phyloP scores from a whole-genome alignment of 1,140 invertebrate genomes.

The Maniola jurtina region DNA sequence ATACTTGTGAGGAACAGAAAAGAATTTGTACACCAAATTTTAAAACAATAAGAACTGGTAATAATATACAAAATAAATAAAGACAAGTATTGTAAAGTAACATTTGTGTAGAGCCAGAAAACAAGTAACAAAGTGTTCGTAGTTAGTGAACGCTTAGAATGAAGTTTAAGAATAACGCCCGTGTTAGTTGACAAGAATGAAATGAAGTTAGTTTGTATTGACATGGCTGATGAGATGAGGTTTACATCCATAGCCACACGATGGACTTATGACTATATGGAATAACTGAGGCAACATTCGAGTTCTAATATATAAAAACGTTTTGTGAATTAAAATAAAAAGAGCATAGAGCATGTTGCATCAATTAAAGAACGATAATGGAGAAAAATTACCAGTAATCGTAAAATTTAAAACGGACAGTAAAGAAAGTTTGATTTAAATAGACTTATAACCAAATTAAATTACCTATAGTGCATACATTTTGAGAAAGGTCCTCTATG shows the following conservation, averaged over 20 bases:
- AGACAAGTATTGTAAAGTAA: conserved; percentile 17
- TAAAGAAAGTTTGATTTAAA: conserved; percentile 37
- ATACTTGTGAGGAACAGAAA: background rate
- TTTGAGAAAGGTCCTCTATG: too few species aligned
- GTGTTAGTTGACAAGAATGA: conserved; percentile 54
- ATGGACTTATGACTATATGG: conserved; percentile 12
- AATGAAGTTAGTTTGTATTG: conserved; percentile 48
- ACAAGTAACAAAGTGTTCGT: conserved; percentile 63
- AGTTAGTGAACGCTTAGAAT: conserved; percentile 60
- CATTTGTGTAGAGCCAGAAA: conserved; percentile 48
- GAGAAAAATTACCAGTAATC: conserved; percentile 42
- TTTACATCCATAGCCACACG: conserved; percentile 46
- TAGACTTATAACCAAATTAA: background rate
- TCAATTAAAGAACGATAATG: conserved; percentile 39
- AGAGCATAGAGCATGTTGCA: conserved; percentile 40
- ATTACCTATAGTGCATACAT: too few species aligned
- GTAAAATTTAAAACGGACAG: conserved; percentile 44
- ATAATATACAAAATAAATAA: conserved; percentile 11
- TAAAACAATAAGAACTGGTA: background rate
- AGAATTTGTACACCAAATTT: background rate
- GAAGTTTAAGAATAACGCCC: conserved; percentile 42
- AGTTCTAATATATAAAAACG: conserved; percentile 21
- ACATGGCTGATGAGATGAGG: conserved; percentile 38
- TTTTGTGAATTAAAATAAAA: conserved; percentile 15
- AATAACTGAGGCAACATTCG: conserved; percentile 47